These are phyloP conservation scores for Papilio helenus DNA, from an alignment of 1,140 invertebrate species.

Conservation along the genomic window DNA sequence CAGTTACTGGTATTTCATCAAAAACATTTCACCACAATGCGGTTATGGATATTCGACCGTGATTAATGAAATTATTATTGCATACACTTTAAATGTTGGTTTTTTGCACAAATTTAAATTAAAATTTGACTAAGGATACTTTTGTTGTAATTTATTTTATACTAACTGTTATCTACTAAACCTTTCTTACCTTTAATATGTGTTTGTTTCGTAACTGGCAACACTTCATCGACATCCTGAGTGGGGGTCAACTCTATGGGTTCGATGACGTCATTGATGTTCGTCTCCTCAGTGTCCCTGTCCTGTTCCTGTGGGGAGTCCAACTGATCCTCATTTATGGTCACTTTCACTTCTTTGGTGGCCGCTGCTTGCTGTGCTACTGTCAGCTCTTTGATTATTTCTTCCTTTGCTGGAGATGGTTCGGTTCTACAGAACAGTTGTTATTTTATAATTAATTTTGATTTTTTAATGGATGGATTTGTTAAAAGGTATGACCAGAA, in stretches of 20 bases:
- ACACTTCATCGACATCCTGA: constrained; percentile 36
- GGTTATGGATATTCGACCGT: not conserved
- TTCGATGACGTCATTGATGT: constrained; percentile 52
- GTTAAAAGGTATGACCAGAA: too few relatives aligned
- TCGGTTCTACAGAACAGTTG: constrained; percentile 54
- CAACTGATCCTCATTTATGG: constrained; percentile 49
- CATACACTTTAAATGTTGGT: too few relatives aligned
- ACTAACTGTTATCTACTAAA: too few relatives aligned
- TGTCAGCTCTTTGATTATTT: constrained; percentile 51
- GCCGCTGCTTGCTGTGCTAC: constrained; percentile 47
- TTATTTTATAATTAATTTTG: not conserved
- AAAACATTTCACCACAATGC: not conserved
- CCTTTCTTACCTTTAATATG: constrained; percentile 47
- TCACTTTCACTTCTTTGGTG: constrained; percentile 42
- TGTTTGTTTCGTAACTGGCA: constrained; percentile 43
- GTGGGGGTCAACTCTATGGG: constrained; percentile 35
- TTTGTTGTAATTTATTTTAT: too few relatives aligned
- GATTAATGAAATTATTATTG: not conserved
- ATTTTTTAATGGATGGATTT: too few relatives aligned
- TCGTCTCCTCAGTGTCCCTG: constrained; percentile 40
- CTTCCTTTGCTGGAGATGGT: constrained; percentile 59
- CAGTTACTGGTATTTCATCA: not conserved
- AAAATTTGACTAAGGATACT: too few relatives aligned
- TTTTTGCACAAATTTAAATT: too few relatives aligned
- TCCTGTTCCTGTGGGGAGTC: constrained; percentile 53